Base-by-base conservation (phyloP, 2,113 vertebrate genomes). In the Nycticryphes semicollaris region DNA sequence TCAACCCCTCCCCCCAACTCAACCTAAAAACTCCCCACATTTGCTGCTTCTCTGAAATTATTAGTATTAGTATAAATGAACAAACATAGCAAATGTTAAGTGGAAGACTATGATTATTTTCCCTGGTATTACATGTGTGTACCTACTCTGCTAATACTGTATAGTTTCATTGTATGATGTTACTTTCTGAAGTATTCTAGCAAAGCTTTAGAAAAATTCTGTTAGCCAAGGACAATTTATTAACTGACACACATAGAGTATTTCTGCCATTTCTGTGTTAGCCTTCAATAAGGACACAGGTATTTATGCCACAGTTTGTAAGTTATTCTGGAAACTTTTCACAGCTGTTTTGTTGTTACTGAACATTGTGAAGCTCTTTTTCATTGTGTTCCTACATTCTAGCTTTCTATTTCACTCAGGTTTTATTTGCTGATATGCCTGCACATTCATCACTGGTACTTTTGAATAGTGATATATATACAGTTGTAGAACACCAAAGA, bases 241-340 rank as follows among this genome's bases (percentile, higher is more conserved):
- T 85, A 50, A 68, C 24, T 87, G 80, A 39, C 48, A 28, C 0
- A 0, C 11, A 17, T 82, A 86, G 69, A 73, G 72, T 75, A 76
- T 85, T 95, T 94, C 84, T 95, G 69, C 5, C 48, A 68, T 78
- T 84, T 70, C 66, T 77, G 10, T 54, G 43, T 67, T 93, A 89
- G 45, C 3, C 39, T 82, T 89, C 30, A 76, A 24, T 69, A 83
- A 76, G 9, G 59, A 72, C 24, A 57, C 7, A 60, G 7, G 4
- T 56, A 69, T 84, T 95, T 80, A 64, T 89, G 45, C 9, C 35
- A 69, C 35, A 50, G 30, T 62, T 72, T 57, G 7, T 54, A 76
- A 93, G 33, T 27, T 82, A 17, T 86, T 89, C 56, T 91, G 81
- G 27, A 62, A 93, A 72, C 10, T 45, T 83, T 73, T 92, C 70